Conservation (phyloP, 2,797 vertebrate genomes). For the Pangasius sanitwongsei region DNA sequence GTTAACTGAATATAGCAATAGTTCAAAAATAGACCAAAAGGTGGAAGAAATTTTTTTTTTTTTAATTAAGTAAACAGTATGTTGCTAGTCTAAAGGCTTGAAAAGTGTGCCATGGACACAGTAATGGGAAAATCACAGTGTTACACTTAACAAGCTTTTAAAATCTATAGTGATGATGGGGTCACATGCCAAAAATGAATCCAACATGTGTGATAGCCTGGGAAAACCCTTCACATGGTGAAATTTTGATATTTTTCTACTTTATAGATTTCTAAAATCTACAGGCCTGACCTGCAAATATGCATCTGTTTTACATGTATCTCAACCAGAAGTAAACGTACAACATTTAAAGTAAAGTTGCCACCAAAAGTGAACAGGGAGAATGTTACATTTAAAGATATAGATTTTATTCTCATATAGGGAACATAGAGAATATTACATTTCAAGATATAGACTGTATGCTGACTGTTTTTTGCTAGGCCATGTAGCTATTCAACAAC, state of each 20-base stretch:
- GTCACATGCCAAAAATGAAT: not conserved
- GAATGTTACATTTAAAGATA: not conserved
- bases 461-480: not conserved
- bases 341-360: not conserved
- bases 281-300: not conserved
- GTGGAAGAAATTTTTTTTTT: not conserved
- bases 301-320: not conserved
- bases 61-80: not conserved
- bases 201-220: not conserved
- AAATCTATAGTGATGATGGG: not conserved
- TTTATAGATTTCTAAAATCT: not conserved
- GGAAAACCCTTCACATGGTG: not conserved
- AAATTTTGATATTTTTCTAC: not conserved
- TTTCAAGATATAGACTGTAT: not conserved
- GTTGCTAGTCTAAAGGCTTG: not conserved
- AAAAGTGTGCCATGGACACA: not conserved
- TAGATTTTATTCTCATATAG: not conserved
- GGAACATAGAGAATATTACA: not conserved
- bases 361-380: not conserved
- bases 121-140: not conserved
- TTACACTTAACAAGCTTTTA: not conserved
- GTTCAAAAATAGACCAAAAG: not conserved
- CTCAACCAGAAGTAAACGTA: not conserved
- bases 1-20: not conserved
- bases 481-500: not conserved